Evolutionary conservation across 2,888 invertebrate species (phyloP).

Genomic region (Pristionchus fissidentatus): DNA sequence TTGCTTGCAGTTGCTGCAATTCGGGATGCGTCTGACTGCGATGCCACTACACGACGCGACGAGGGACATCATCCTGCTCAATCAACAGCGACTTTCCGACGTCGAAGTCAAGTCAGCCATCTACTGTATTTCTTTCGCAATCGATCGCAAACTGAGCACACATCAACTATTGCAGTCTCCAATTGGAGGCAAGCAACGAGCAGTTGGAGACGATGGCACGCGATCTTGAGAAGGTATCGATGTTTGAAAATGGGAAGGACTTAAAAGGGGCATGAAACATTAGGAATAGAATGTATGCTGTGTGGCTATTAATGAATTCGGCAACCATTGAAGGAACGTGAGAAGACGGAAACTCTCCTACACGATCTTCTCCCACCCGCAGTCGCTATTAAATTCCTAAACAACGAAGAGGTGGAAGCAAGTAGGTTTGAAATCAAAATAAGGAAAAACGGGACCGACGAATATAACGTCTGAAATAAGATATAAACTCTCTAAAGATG

Average conservation of each 20-base stretch:
- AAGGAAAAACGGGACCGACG: not conserved
- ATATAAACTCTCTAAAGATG: not conserved
- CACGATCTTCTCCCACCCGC: constrained; percentile 73
- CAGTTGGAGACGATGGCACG: constrained; percentile 68
- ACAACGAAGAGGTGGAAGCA: constrained; percentile 69
- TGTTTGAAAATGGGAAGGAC: too few relatives aligned
- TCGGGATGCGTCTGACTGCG: constrained; percentile 63
- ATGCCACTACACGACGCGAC: constrained; percentile 72
- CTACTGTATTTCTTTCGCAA: not conserved
- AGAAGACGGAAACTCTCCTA: constrained; percentile 75
- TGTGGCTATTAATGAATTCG: not conserved
- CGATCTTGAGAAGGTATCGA: constrained; percentile 60
- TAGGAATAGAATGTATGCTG: not conserved
- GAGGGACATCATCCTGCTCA: constrained; percentile 70
- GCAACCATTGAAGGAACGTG: constrained; percentile 68
- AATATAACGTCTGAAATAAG: not conserved
- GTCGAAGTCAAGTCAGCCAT: constrained; percentile 65
- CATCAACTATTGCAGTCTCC: constrained; percentile 56
- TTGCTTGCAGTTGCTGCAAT: constrained; percentile 52
- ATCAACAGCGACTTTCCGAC: constrained; percentile 68
- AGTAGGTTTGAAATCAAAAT: constrained; percentile 42
- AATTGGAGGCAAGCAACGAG: constrained; percentile 71
- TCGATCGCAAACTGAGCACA: not conserved
- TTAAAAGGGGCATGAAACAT: not conserved
- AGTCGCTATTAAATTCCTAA: constrained; percentile 70